Evolutionary conservation across 1,140 invertebrate species (phyloP).

Genomic region (Propsilocerus akamusi): DNA sequence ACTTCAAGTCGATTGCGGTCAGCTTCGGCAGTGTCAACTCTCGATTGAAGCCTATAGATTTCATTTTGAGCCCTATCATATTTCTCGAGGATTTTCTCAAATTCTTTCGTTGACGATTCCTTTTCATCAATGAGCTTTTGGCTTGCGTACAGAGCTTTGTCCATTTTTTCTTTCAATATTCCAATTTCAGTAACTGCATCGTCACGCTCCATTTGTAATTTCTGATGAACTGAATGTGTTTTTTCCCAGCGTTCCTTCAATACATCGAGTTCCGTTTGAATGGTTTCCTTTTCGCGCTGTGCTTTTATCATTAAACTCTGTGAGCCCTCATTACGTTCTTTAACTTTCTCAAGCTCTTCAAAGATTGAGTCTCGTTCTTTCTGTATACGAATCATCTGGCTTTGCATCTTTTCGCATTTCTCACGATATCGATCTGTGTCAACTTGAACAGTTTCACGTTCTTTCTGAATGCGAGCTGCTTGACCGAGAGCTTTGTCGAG

Average conservation of each 20-base stretch:
- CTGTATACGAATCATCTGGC: slow-evolving; percentile 45
- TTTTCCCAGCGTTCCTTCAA: slow-evolving; percentile 79
- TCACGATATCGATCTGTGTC: slow-evolving; percentile 73
- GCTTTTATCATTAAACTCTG: slow-evolving; percentile 60
- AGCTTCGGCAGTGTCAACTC: slow-evolving; percentile 66
- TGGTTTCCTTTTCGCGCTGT: slow-evolving; percentile 67
- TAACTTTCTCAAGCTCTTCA: slow-evolving; percentile 60
- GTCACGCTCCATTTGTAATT: slow-evolving; percentile 72
- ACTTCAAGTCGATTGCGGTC: slow-evolving; percentile 70
- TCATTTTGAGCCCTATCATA: slow-evolving; percentile 82
- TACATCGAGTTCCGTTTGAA: slow-evolving; percentile 66
- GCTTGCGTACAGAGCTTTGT: slow-evolving; percentile 60
- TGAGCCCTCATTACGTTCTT: slow-evolving; percentile 60
- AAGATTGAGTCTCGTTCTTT: slow-evolving; percentile 70
- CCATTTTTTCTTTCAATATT: slow-evolving; percentile 74
- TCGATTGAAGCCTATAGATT: slow-evolving; percentile 69
- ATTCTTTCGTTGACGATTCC: slow-evolving; percentile 72
- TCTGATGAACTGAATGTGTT: slow-evolving; percentile 61
- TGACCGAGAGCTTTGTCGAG: slow-evolving; percentile 76
- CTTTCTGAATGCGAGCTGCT: slow-evolving; percentile 69
- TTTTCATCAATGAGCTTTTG: slow-evolving; percentile 74
- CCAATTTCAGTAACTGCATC: slow-evolving; percentile 69
- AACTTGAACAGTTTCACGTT: slow-evolving; percentile 63
- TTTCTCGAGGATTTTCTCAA: slow-evolving; percentile 82
- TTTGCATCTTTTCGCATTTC: slow-evolving; percentile 77